A percentile compares a stretch with the other conserved stretches of the same genome.
phyloP scores from a whole-genome alignment of 2,888 invertebrate species.

The Lasioglossum malachurum region DNA sequence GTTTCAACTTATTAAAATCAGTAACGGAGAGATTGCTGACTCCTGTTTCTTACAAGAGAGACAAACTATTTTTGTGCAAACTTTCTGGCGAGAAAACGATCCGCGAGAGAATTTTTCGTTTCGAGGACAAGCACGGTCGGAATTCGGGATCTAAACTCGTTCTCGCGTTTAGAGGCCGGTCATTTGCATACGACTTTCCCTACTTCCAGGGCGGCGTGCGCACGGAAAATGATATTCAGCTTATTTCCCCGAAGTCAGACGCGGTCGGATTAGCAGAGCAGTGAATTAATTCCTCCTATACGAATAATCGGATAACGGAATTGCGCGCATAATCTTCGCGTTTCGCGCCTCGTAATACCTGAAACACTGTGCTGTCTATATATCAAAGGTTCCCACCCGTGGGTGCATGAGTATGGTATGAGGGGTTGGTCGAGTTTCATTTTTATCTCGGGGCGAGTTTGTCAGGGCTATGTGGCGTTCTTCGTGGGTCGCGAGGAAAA shows the following conservation, averaged over 20 bases:
- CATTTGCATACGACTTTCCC: neutral
- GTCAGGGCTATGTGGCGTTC: conserved; percentile 14
- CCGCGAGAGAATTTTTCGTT: neutral
- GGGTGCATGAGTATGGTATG: neutral
- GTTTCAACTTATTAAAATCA: neutral
- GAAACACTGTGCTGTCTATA: neutral
- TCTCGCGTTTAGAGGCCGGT: neutral
- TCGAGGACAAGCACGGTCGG: neutral
- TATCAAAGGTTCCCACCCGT: conserved; percentile 15
- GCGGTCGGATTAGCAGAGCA: conserved; percentile 32
- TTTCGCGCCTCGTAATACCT: conserved; percentile 39
- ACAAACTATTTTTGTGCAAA: neutral
- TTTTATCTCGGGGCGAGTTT: conserved; percentile 42
- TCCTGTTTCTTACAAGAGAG: neutral
- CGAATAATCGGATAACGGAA: conserved; percentile 50
- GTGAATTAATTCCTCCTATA: conserved; percentile 37
- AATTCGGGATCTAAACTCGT: neutral
- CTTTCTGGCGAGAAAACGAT: neutral
- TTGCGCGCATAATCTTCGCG: conserved; percentile 49
- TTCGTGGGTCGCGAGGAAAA: conserved; percentile 21
- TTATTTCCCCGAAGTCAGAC: conserved; percentile 15
- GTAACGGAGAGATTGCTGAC: neutral
- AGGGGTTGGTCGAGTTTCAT: conserved; percentile 38
- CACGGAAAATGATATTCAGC: conserved; percentile 39
- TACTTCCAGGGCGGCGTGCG: conserved; percentile 4